Evolutionary conservation across 2,113 vertebrate genomes (phyloP).

Genomic region (Melospiza georgiana): DNA sequence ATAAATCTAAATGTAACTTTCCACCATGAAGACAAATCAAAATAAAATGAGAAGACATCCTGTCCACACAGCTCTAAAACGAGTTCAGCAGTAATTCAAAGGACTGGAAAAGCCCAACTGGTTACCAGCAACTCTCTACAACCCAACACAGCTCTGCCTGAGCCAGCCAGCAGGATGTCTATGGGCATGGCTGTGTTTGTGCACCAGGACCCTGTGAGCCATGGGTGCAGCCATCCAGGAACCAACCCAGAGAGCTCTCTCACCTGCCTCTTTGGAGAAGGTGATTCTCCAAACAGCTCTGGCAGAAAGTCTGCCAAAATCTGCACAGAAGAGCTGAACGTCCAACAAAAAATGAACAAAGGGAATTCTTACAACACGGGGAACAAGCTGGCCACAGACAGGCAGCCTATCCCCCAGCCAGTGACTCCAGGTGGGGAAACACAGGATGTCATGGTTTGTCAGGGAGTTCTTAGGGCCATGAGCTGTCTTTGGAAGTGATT

Average conservation of each 20-base stretch:
- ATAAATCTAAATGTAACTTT: not conserved
- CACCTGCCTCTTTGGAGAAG: not conserved
- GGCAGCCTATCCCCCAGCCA: not conserved
- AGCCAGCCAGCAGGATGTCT: not conserved
- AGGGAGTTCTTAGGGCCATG: not conserved
- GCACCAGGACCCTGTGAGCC: not conserved
- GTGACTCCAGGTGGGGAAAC: not conserved
- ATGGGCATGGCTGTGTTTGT: rapidly evolving
- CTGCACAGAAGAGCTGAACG: not conserved
- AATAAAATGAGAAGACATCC: not conserved
- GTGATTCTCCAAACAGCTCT: not conserved
- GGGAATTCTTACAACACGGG: not conserved
- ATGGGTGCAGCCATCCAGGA: not conserved
- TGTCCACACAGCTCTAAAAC: not conserved
- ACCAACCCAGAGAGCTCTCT: not conserved
- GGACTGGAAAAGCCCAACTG: not conserved
- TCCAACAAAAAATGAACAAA: not conserved
- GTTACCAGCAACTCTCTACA: not conserved
- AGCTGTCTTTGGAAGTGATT: not conserved
- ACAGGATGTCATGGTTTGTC: not conserved
- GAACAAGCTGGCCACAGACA: not conserved
- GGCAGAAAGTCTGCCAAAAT: not conserved
- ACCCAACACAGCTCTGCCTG: rapidly evolving
- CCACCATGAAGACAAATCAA: not conserved
- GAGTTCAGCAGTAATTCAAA: not conserved